phyloP scores from a whole-genome alignment of 2,797 vertebrate genomes.

The Ciconia nigra region DNA sequence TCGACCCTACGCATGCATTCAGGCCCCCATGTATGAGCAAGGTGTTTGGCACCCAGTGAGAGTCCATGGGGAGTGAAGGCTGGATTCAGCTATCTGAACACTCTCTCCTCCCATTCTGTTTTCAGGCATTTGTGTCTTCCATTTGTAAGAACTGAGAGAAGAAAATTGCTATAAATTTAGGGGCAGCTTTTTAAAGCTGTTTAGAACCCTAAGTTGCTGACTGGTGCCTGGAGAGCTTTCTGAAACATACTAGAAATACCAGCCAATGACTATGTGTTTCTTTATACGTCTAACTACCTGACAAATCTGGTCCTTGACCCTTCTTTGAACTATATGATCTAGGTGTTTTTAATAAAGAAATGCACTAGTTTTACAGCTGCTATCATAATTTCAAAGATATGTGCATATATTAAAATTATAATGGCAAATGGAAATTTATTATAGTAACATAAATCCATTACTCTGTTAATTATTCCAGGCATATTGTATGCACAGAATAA shows the following conservation, averaged over 20 bases:
- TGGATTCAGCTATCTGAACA: not conserved
- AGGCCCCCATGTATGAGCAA: not conserved
- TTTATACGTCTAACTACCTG: not conserved
- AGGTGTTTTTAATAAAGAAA: not conserved
- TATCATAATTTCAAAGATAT: not conserved
- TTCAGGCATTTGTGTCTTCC: not conserved
- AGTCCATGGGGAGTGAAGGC: rapidly evolving
- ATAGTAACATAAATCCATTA: not conserved
- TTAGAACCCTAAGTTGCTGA: not conserved
- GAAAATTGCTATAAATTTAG: not conserved
- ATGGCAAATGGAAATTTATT: not conserved
- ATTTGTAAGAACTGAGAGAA: not conserved
- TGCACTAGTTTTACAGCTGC: not conserved
- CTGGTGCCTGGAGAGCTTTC: not conserved
- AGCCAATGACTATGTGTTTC: not conserved
- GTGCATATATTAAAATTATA: not conserved
- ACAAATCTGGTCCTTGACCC: not conserved
- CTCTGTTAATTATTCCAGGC: conserved; percentile 1
- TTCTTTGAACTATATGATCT: not conserved
- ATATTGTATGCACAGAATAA: not conserved
- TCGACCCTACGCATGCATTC: rapidly evolving
- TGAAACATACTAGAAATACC: not conserved
- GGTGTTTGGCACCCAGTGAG: not conserved
- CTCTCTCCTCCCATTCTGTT: not conserved
- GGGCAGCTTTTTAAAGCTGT: not conserved